A percentile compares a stretch with the other conserved stretches of the same genome.
Conservation (phyloP, 2,113 vertebrate species). For the Hippoglossus stenolepis region DNA sequence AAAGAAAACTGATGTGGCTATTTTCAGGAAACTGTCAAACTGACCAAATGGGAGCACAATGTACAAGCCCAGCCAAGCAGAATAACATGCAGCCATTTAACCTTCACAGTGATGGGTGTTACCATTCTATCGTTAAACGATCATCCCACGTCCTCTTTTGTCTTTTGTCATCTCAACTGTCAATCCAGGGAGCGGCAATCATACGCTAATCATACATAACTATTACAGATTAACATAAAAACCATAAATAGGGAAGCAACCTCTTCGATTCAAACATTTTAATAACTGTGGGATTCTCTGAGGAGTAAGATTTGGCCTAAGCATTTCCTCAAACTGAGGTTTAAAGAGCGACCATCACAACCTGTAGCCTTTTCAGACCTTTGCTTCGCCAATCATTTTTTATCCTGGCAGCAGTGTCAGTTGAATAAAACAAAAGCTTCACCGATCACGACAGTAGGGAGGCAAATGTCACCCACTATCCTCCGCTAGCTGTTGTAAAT, state of each 20-base stretch:
- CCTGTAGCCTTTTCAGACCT: background rate
- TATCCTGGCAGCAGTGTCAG: slow-evolving; percentile 28
- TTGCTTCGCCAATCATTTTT: background rate
- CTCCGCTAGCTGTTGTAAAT: slow-evolving; percentile 31
- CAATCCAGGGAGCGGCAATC: slow-evolving; percentile 27
- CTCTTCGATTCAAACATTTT: background rate
- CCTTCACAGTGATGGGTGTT: slow-evolving; percentile 11
- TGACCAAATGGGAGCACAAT: background rate
- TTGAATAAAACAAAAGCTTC: slow-evolving; percentile 43
- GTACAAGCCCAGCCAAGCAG: background rate
- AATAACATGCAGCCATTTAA: slow-evolving; percentile 10
- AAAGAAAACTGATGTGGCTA: background rate
- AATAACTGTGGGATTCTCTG: background rate
- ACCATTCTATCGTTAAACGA: background rate
- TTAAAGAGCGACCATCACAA: too few species aligned
- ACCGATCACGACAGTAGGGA: slow-evolving; percentile 24
- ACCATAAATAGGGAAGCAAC: background rate
- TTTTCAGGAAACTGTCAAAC: background rate
- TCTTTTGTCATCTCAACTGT: background rate
- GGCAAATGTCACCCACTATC: slow-evolving; percentile 39
- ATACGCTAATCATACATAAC: background rate
- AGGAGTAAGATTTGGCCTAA: background rate
- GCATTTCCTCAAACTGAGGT: slow-evolving; percentile 9
- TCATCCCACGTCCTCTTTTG: background rate
- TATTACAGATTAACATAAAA: background rate